A percentile compares a stretch with the other conserved stretches of the same genome.
These are phyloP conservation scores for Zosterops lateralis DNA, from an alignment of 2,113 vertebrate species.

Conservation along the genomic window DNA sequence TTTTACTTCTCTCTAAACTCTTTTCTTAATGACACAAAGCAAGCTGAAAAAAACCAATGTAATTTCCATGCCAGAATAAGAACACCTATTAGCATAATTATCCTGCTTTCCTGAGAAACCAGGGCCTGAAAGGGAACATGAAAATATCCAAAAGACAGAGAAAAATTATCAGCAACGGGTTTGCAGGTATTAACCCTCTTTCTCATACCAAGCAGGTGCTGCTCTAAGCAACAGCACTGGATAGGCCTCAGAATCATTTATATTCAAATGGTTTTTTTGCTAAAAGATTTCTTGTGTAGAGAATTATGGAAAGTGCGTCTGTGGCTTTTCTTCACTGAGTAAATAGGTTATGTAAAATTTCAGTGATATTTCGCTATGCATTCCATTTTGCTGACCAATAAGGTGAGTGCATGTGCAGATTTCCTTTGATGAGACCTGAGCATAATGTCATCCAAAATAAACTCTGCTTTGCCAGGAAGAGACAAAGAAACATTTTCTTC, in stretches of 20 bases:
- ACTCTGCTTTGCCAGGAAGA: background rate
- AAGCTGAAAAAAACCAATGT: background rate
- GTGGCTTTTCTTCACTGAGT: background rate
- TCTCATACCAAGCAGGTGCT: background rate
- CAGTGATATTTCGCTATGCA: background rate
- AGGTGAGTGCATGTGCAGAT: background rate
- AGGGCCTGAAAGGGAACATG: background rate
- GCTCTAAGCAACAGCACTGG: background rate
- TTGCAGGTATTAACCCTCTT: background rate
- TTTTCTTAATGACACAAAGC: background rate
- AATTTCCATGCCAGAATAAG: background rate
- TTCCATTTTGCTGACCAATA: conserved; percentile 15
- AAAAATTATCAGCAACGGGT: background rate
- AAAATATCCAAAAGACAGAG: background rate
- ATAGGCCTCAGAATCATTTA: background rate
- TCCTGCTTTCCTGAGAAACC: background rate
- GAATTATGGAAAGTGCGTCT: conserved; percentile 21
- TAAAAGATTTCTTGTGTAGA: background rate
- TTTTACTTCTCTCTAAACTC: background rate
- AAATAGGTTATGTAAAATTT: conserved; percentile 21
- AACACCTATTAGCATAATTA: background rate
- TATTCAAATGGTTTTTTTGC: background rate
- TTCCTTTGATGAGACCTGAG: background rate
- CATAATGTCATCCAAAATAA: background rate
- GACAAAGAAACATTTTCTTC: background rate